Conservation (phyloP, 2,888 invertebrate species). For the Operophtera brumata region DNA sequence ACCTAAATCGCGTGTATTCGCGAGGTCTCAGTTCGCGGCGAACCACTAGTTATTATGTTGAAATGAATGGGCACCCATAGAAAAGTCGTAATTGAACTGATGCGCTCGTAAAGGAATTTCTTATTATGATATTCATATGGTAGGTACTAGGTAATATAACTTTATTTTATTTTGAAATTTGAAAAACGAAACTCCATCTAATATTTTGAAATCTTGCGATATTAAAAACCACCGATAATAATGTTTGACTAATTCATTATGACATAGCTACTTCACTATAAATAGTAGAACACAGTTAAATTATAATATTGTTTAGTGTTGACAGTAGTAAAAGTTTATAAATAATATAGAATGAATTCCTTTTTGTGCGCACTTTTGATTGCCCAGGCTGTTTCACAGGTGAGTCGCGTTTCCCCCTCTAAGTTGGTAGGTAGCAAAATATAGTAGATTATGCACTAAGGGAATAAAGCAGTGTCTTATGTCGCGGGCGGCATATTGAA, state of each 20-base stretch:
- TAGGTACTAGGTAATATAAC: too few relatives aligned
- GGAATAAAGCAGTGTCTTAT: too few relatives aligned
- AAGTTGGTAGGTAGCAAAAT: background rate
- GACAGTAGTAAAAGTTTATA: background rate
- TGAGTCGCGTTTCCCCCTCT: too few relatives aligned
- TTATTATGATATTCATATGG: too few relatives aligned
- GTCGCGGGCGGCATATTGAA: too few relatives aligned
- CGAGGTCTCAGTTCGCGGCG: too few relatives aligned
- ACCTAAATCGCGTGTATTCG: too few relatives aligned
- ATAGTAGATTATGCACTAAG: too few relatives aligned
- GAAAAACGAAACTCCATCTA: background rate
- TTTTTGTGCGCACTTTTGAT: conserved; percentile 17
- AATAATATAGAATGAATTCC: conserved; percentile 23
- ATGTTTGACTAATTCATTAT: conserved; percentile 11
- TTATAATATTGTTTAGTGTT: background rate
- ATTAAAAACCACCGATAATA: background rate
- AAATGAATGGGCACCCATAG: too few relatives aligned
- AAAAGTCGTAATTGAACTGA: too few relatives aligned
- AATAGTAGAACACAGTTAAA: conserved; percentile 6
- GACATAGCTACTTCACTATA: conserved; percentile 26
- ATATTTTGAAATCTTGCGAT: conserved; percentile 5
- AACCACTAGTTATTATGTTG: too few relatives aligned
- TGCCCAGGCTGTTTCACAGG: conserved; percentile 22
- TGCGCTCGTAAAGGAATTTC: too few relatives aligned
- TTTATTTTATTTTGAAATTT: background rate